Base-by-base conservation (phyloP, 2,113 vertebrate species). In the Empidonax traillii region DNA sequence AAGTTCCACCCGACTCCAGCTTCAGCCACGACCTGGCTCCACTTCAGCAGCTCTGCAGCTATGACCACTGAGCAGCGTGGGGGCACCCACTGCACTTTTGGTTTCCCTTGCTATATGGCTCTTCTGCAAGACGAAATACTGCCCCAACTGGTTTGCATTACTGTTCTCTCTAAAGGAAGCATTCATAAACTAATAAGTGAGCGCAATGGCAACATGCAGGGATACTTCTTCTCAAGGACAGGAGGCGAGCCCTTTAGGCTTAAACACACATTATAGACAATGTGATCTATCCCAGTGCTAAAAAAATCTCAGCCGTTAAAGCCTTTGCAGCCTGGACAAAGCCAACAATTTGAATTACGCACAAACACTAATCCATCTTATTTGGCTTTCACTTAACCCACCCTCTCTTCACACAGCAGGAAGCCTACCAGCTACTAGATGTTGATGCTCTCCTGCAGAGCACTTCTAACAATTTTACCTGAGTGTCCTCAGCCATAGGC, bases 201-300 rank as follows among this genome's bases (percentile, higher is more conserved):
- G 20, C 30, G 58, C 14, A 52, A 14, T 0, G 1, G 49, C 46
- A 74, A 56, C 33, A 19, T 2, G 1, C 3, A 17, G 17, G 3
- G 16, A 6, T 3, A 35, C 22, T 41, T 58, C 31, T 67, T 39
- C 69, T n/a, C n/a, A 61, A 22, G 3, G 16, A 14, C 5, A 7
- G 49, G 13, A 81, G 28, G 7, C 0, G 0, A 85, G 39, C 41
- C 31, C 46, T 85, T 85, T n/a, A 63, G 61, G 47, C n/a, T 74
- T 63, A 25, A 10, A 85, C 41, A 58, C 23, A 55, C 14, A 10
- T 17, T 33, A 30, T 14, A 76, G 53, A 27, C 35, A 63, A 22
- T 20, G 30, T 9, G 39, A 56, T 47, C 66, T 63, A 61, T 25
- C 30, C 27, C 41, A 56, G 30, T 16, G 41, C 19, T 68, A 79